A percentile compares a stretch with the other conserved stretches of the same genome.
Evolutionary conservation across 2,797 vertebrate species (phyloP).

Genomic region (Microhierax caerulescens): DNA sequence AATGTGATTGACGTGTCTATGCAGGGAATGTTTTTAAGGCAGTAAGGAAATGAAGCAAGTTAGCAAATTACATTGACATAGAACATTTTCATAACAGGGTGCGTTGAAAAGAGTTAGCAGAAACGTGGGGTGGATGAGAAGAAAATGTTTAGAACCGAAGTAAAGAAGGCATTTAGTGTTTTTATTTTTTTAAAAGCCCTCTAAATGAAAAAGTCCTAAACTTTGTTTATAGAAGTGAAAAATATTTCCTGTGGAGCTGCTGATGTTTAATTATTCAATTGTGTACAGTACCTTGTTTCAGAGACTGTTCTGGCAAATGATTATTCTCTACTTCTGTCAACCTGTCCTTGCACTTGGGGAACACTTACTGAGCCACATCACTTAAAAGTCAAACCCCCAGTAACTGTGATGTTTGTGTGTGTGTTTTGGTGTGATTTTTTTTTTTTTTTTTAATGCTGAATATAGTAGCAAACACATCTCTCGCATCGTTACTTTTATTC

Average conservation of each 20-base stretch:
- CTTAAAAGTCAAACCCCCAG: slow-evolving; percentile 67
- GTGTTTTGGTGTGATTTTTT: neutral
- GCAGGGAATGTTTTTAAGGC: neutral
- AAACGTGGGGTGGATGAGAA: neutral
- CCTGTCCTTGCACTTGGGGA: neutral
- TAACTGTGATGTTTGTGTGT: neutral
- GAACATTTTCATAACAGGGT: neutral
- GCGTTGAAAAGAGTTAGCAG: neutral
- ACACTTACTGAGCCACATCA: slow-evolving; percentile 34
- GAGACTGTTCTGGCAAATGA: slow-evolving; percentile 51
- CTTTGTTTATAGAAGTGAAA: slow-evolving; percentile 39
- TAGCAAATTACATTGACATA: neutral
- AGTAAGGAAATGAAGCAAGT: neutral
- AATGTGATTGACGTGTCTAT: neutral
- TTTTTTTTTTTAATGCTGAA: neutral
- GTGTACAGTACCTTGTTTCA: slow-evolving; percentile 46
- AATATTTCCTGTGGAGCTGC: slow-evolving; percentile 26
- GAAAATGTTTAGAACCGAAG: neutral
- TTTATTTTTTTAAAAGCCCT: neutral
- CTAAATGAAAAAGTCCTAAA: slow-evolving; percentile 50
- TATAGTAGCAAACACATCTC: slow-evolving; percentile 4
- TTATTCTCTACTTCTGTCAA: slow-evolving; percentile 52
- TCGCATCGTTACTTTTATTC: neutral
- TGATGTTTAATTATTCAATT: slow-evolving; percentile 57
- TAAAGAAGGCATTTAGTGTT: neutral